Conservation (phyloP, 2,113 vertebrate genomes). For the Sinocyclocheilus grahami region DNA sequence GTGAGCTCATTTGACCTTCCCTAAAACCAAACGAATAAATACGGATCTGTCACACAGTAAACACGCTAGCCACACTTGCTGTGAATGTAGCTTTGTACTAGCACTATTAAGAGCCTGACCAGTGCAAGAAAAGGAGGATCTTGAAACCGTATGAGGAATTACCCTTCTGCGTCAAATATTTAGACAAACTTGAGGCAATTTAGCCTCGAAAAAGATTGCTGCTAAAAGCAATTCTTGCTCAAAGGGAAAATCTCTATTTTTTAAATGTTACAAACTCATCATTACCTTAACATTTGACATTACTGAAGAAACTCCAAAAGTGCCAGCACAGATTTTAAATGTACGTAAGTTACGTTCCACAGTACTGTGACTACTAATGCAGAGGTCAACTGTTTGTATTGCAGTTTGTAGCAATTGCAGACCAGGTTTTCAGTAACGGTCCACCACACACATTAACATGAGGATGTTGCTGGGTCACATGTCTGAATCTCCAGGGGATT, state of each 20-base stretch:
- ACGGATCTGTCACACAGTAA: background rate
- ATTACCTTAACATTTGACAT: no score
- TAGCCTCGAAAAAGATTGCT: background rate
- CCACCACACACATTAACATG: background rate
- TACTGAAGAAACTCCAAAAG: background rate
- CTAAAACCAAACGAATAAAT: background rate
- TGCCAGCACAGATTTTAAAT: background rate
- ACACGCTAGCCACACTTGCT: background rate
- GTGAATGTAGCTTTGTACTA: background rate
- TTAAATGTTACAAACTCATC: background rate
- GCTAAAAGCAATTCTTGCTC: background rate
- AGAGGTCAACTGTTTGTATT: background rate
- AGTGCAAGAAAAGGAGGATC: background rate
- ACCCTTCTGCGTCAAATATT: background rate
- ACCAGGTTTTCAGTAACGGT: background rate
- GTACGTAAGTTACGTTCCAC: background rate
- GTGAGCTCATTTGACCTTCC: background rate
- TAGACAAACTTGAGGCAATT: background rate
- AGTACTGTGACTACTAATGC: background rate
- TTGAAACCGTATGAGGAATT: slow-evolving; percentile 17
- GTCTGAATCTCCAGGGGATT: background rate
- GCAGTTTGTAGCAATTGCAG: background rate
- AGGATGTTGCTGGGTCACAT: background rate
- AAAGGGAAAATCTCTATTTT: background rate
- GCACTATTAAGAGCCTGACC: background rate